phyloP scores from a whole-genome alignment of 2,797 vertebrate species.

The Brachyalestes nurse region DNA sequence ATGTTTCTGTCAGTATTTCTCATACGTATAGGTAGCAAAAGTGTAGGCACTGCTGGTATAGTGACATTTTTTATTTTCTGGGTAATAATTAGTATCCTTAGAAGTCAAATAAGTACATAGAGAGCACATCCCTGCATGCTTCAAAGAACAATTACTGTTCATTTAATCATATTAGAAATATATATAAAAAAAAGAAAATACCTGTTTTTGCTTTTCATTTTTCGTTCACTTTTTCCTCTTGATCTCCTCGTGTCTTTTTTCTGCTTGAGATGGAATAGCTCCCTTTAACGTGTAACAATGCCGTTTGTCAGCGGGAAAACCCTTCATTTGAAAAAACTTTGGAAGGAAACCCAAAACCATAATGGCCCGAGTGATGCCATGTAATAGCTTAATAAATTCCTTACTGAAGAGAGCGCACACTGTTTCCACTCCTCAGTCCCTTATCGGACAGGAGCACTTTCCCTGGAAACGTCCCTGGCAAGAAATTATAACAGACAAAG shows the following conservation, averaged over 20 bases:
- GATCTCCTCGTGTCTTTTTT: slow-evolving; percentile 6
- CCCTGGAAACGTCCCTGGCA: slow-evolving; percentile 25
- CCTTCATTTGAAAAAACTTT: slow-evolving; percentile 33
- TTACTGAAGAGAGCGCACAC: slow-evolving; percentile 23
- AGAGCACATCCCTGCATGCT: too few species aligned
- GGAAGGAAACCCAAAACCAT: slow-evolving; percentile 45
- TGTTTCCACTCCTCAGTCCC: slow-evolving; percentile 21
- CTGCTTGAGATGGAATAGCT: slow-evolving; percentile 11
- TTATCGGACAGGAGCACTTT: slow-evolving; percentile 8
- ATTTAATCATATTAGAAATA: too few species aligned
- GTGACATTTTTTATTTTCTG: too few species aligned
- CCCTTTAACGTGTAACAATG: slow-evolving; percentile 24
- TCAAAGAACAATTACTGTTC: too few species aligned
- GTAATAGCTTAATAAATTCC: slow-evolving; percentile 45
- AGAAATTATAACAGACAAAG: slow-evolving; percentile 33
- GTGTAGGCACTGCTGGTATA: too few species aligned
- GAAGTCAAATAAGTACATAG: too few species aligned
- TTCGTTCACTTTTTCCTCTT: too few species aligned
- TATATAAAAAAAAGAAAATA: too few species aligned
- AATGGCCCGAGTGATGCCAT: slow-evolving; percentile 30
- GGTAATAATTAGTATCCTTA: too few species aligned
- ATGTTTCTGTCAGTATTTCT: too few species aligned
- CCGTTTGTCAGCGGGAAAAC: slow-evolving; percentile 30
- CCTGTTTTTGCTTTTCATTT: too few species aligned
- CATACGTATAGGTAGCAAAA: too few species aligned